Evolutionary conservation across 2,797 vertebrate species (phyloP).

Genomic region (Phoxinus dragarum): DNA sequence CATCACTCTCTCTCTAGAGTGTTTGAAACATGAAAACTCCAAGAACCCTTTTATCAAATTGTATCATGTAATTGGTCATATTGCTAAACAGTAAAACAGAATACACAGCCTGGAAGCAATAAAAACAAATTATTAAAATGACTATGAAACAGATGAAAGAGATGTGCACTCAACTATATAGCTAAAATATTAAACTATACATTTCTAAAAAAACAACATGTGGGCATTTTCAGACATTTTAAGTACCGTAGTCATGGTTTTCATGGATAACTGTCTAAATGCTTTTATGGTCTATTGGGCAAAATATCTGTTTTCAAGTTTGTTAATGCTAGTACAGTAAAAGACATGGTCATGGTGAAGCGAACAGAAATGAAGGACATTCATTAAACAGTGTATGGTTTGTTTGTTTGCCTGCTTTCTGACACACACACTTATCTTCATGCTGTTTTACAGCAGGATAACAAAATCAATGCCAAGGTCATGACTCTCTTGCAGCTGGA

Average conservation of each 20-base stretch:
- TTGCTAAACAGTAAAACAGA: not conserved
- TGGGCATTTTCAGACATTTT: not conserved
- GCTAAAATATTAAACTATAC: not conserved
- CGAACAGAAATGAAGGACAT: not conserved
- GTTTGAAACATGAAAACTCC: not conserved
- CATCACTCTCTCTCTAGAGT: not conserved
- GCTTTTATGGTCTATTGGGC: not conserved
- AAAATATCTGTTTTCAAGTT: not conserved
- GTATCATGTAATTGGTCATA: not conserved
- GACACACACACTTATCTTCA: not conserved
- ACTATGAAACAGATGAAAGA: not conserved
- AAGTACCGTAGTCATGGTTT: too few relatives aligned
- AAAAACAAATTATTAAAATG: not conserved
- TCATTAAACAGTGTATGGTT: conserved; percentile 23
- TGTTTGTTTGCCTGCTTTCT: conserved; percentile 6
- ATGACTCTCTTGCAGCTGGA: conserved; percentile 73
- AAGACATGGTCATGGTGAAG: not conserved
- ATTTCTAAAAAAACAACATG: not conserved
- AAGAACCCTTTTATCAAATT: not conserved
- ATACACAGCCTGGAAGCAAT: not conserved
- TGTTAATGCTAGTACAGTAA: not conserved
- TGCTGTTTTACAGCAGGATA: conserved; percentile 56
- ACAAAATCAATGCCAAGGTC: conserved; percentile 75
- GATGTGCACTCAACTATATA: not conserved
- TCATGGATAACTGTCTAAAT: not conserved